Evolutionary conservation across 2,888 invertebrate genomes (phyloP).

Genomic region (Cheilosia scutellata): DNA sequence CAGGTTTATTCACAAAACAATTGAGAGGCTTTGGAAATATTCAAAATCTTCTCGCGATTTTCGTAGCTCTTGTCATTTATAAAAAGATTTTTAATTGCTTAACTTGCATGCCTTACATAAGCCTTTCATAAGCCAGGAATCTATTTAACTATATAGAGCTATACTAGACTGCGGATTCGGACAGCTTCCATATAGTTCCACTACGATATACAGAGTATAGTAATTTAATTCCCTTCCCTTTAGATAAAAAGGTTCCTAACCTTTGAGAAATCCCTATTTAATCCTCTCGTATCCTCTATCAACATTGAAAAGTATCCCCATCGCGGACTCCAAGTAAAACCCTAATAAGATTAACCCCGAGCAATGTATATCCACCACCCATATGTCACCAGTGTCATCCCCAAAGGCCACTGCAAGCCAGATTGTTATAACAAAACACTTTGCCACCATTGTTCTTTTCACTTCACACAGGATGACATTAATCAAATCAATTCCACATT

Average conservation of each 20-base stretch:
- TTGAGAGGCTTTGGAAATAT: too few relatives aligned
- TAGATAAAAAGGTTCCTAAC: neutral
- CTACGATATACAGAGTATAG: too few relatives aligned
- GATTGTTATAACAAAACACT: constrained; percentile 34
- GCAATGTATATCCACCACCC: neutral
- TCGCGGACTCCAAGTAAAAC: neutral
- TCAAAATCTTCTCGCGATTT: too few relatives aligned
- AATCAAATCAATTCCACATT: constrained; percentile 54
- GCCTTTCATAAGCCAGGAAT: too few relatives aligned
- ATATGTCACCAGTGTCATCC: constrained; percentile 6
- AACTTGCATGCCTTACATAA: too few relatives aligned
- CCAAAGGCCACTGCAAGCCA: neutral
- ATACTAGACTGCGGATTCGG: too few relatives aligned
- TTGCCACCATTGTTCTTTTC: constrained; percentile 32
- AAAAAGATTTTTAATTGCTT: too few relatives aligned
- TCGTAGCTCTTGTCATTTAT: too few relatives aligned
- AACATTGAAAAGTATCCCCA: neutral
- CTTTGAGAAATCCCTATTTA: neutral
- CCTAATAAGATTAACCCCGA: neutral
- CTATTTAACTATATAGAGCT: too few relatives aligned
- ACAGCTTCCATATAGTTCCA: too few relatives aligned
- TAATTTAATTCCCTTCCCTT: too few relatives aligned
- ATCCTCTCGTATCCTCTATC: neutral
- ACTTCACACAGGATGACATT: constrained; percentile 43
- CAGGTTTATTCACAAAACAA: too few relatives aligned